These are phyloP conservation scores for Chloroclysta siterata DNA, from an alignment of 2,888 invertebrate genomes.

Conservation along the genomic window DNA sequence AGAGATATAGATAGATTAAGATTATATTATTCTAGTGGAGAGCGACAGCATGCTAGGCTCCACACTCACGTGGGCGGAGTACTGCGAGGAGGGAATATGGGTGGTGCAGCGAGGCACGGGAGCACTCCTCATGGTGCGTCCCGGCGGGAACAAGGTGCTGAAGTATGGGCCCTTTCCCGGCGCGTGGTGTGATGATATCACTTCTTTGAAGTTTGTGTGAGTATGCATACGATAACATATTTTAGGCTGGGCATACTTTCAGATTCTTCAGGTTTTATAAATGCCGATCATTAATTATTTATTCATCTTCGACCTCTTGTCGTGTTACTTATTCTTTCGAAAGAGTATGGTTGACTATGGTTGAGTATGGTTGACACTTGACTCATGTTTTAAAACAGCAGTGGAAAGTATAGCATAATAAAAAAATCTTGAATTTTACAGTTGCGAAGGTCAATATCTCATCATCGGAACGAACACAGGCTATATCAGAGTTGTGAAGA, in stretches of 20 bases:
- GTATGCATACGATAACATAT: slow-evolving; percentile 35
- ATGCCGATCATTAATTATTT: too few species aligned
- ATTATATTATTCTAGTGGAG: slow-evolving; percentile 71
- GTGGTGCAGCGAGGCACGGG: slow-evolving; percentile 72
- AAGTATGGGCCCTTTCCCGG: slow-evolving; percentile 73
- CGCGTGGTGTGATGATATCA: slow-evolving; percentile 74
- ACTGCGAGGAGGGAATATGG: slow-evolving; percentile 73
- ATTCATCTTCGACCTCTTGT: too few species aligned
- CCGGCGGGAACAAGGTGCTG: slow-evolving; percentile 64
- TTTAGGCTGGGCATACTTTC: too few species aligned
- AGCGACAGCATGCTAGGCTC: slow-evolving; percentile 69
- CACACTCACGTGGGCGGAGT: slow-evolving; percentile 74
- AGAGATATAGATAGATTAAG: too few species aligned
- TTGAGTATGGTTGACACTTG: too few species aligned
- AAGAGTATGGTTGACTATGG: too few species aligned
- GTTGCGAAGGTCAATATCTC: slow-evolving; percentile 68
- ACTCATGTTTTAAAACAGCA: too few species aligned
- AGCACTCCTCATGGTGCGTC: slow-evolving; percentile 63
- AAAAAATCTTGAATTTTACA: slow-evolving; percentile 36
- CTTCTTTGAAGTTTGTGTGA: slow-evolving; percentile 69
- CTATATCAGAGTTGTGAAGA: slow-evolving; percentile 70
- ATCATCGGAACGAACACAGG: slow-evolving; percentile 73
- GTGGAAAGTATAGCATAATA: too few species aligned
- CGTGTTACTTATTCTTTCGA: too few species aligned
- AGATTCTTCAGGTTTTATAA: too few species aligned